Evolutionary conservation across 1,140 invertebrate species (phyloP).

Genomic region (Drosophila dunni): DNA sequence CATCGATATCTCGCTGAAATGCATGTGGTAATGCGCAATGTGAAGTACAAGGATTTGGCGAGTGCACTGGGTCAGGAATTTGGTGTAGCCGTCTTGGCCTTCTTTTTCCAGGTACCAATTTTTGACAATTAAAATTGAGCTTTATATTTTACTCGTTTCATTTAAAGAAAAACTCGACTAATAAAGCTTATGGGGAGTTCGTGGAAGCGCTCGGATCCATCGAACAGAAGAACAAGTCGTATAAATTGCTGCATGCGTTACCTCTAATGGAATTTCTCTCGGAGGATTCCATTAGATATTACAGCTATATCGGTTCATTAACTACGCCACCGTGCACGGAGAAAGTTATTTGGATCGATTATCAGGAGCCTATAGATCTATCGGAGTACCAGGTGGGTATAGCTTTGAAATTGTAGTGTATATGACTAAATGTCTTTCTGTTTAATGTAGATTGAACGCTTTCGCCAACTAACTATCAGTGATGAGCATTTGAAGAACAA

Average conservation of each 20-base stretch:
- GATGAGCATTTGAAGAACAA: slow-evolving; percentile 90
- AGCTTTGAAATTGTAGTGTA: not conserved
- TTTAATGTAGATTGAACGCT: slow-evolving; percentile 88
- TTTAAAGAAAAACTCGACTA: slow-evolving; percentile 49
- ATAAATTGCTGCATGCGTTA: slow-evolving; percentile 85
- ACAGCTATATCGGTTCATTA: slow-evolving; percentile 94
- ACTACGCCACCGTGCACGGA: slow-evolving; percentile 97
- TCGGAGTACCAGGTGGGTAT: slow-evolving; percentile 90
- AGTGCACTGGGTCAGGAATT: slow-evolving; percentile 88
- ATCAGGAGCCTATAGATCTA: slow-evolving; percentile 90
- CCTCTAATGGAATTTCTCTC: slow-evolving; percentile 86
- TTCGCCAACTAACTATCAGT: slow-evolving; percentile 88
- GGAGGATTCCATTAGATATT: slow-evolving; percentile 87
- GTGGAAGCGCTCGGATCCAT: slow-evolving; percentile 86
- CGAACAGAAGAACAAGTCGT: slow-evolving; percentile 84
- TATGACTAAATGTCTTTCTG: slow-evolving; percentile 62
- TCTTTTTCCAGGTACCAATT: slow-evolving; percentile 90
- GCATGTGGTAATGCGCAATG: slow-evolving; percentile 94
- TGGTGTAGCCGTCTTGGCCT: slow-evolving; percentile 93
- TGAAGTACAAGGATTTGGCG: slow-evolving; percentile 87
- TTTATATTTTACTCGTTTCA: not conserved
- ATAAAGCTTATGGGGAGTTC: slow-evolving; percentile 87
- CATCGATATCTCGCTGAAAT: slow-evolving; percentile 91
- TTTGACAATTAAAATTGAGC: not conserved
- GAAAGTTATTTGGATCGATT: slow-evolving; percentile 95